A percentile compares a stretch with the other conserved stretches of the same genome.
Conservation (phyloP, 2,113 vertebrate species). For the Trachemys scripta region DNA sequence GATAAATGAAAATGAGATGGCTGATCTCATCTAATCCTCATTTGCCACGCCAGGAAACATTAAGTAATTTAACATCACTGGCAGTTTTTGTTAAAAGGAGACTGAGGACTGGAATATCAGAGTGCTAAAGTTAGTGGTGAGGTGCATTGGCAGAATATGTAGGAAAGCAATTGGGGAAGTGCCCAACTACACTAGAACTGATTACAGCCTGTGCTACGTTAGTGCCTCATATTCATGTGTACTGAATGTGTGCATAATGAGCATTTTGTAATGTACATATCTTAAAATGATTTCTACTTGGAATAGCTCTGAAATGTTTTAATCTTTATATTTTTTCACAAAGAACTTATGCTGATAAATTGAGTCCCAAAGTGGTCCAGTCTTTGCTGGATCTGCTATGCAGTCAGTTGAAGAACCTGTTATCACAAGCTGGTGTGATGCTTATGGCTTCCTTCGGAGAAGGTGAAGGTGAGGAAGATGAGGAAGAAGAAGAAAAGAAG, state of each 20-base stretch:
- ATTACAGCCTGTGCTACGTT: background rate
- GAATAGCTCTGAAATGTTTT: background rate
- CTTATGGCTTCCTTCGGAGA: constrained; percentile 86
- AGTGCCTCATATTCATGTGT: background rate
- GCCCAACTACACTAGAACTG: background rate
- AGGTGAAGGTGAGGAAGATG: constrained; percentile 81
- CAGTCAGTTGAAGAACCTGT: constrained; percentile 96
- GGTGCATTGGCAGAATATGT: background rate
- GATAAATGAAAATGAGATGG: background rate
- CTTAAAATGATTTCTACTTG: background rate
- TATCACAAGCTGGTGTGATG: constrained; percentile 92
- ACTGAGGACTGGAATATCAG: background rate
- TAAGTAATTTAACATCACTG: background rate
- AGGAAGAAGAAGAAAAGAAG: constrained; percentile 84
- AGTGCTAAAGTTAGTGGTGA: background rate
- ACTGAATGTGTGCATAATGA: background rate
- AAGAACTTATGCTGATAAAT: constrained; percentile 95
- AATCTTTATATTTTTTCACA: background rate
- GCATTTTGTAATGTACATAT: background rate
- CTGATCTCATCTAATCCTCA: background rate
- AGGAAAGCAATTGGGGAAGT: background rate
- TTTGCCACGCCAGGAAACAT: background rate
- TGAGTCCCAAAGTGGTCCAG: constrained; percentile 96
- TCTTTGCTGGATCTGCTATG: constrained; percentile 95
- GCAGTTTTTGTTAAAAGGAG: background rate